Evolutionary conservation across 2,888 invertebrate species (phyloP), one percentile per base, ranked within the genome.

Genomic region (Euspilapteryx auroguttella): DNA sequence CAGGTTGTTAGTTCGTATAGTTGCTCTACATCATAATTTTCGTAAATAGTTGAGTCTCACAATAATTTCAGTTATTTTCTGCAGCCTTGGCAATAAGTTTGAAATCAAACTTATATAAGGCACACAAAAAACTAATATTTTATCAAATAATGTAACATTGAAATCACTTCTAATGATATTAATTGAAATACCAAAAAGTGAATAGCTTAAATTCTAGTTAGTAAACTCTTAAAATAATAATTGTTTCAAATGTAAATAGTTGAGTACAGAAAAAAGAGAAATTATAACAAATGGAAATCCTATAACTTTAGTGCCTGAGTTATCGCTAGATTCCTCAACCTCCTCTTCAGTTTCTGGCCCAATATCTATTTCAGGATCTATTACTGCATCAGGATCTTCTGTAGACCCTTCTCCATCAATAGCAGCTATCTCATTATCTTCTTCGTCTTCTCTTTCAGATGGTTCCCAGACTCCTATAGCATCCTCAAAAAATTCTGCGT

Each of bases 271-370:
- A 32, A 59, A 69, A 21, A 57, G 24, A 6, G 44, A 34, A 9
- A 63, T 31, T 27, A 69, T 57, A 31, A 52, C 29, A 25, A 66
- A 62, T 2, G 69, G 68, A 33, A 54, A 63, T 4, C 51, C 57
- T 8, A 54, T 43, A 24, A 49, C 40, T 1, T 49, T 52, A 0
- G 64, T 46, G n/a, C 68, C 64, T 1, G 66, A 62, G 32, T 46
- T 45, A n/a, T n/a, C n/a, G n/a, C n/a, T n/a, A 2, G 33, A 33
- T 0, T 21, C 34, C 7, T 35, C 35, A 9, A 35, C 44, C 0
- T 36, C 37, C 8, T 37, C 41, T 15, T 24, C 21, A 15, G 10
- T 14, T n/a, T 37, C 41, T 3, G 29, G 38, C 11, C 21, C 32
- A 11, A 29, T 37, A 13, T 38, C 37, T 7, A 17, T 17, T 10